Base-by-base conservation (phyloP, 2,113 vertebrate genomes). In the Saguinus midas region DNA sequence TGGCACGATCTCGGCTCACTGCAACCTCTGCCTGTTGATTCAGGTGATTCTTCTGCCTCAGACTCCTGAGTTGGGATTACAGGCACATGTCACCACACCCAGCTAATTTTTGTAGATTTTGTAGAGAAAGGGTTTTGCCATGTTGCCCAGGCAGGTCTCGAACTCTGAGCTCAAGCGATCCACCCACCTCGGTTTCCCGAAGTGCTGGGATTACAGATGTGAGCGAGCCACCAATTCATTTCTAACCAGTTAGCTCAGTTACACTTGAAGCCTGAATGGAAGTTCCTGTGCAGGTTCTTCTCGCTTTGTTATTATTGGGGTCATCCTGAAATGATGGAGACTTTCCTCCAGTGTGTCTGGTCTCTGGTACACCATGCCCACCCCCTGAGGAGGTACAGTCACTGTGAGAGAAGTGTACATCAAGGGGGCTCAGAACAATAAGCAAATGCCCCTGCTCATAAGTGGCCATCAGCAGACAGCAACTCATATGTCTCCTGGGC, bases 381-480 rank as follows among this genome's bases (percentile, higher is more conserved):
- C 72, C 29, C 43, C 35, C 57, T 57, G 43, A 72, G 18, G 64
- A 78, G 12, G 57, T 48, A 29, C 3, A 18, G 64, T 5, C 40
- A 75, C 37, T 32, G 25, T 48, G 58, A 85, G 66, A 88, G 66
- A 88, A 79, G 27, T 61, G 13, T 27, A 10, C 20, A 37, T 43
- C 17, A 2, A 1, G 11, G 18, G 61, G 14, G 3, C 76, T 45
- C 48, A 21, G 3, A 79, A 43, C 52, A n/a, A 64, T 75, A 50
- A 29, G 8, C n/a, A 35, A 82, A n/a, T 16, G 1, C 32, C n/a
- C 57, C 64, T 57, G 79, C 37, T 11, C 21, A 3, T 55, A 4
- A 2, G 6, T 23, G 9, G 1, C 32, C 6, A 1, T 12, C 1
- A 10, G 21, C 20, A 21, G 70, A 40, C 11, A 37, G 21, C 4